phyloP scores from a whole-genome alignment of 2,888 invertebrate species.

The Caenorhabditis zanzibari region DNA sequence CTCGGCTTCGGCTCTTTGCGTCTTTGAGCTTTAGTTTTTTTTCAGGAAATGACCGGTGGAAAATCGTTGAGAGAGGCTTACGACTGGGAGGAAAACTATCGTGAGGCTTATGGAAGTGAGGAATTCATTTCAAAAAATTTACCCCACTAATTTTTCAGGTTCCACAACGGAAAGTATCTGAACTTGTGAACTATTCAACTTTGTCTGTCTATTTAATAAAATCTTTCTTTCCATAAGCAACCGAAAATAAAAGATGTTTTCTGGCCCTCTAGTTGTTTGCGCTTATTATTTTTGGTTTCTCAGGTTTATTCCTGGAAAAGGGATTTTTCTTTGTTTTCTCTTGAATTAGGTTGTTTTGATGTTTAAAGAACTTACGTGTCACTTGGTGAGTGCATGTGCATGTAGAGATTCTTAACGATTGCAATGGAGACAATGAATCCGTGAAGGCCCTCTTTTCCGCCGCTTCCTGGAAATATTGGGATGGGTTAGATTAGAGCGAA shows the following conservation, averaged over 20 bases:
- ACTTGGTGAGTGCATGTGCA: conserved; percentile 82
- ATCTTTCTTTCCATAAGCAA: not conserved
- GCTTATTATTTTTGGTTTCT: conserved; percentile 15
- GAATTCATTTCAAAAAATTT: not conserved
- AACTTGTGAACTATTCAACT: conserved; percentile 17
- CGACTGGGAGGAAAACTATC: conserved; percentile 53
- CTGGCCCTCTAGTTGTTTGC: conserved; percentile 20
- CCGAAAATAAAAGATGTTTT: conserved; percentile 14
- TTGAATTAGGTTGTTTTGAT: conserved; percentile 12
- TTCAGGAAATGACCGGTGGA: conserved; percentile 40
- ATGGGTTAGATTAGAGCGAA: too few relatives aligned
- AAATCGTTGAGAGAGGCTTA: conserved; percentile 48
- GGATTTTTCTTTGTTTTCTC: too few relatives aligned
- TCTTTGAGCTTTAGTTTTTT: not conserved
- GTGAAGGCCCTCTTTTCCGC: conserved; percentile 77
- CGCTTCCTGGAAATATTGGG: conserved; percentile 56
- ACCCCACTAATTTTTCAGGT: conserved; percentile 2
- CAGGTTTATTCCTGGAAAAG: not conserved
- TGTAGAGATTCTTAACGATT: conserved; percentile 81
- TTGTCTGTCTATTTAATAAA: not conserved
- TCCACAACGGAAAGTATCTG: conserved; percentile 25
- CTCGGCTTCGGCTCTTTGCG: too few relatives aligned
- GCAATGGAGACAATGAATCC: conserved; percentile 83
- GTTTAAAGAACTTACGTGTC: conserved; percentile 75
- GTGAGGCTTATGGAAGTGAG: conserved; percentile 33